Base-by-base conservation (phyloP, 53 echinoderm and acorn worm species). In the Holothuria leucospilota region DNA sequence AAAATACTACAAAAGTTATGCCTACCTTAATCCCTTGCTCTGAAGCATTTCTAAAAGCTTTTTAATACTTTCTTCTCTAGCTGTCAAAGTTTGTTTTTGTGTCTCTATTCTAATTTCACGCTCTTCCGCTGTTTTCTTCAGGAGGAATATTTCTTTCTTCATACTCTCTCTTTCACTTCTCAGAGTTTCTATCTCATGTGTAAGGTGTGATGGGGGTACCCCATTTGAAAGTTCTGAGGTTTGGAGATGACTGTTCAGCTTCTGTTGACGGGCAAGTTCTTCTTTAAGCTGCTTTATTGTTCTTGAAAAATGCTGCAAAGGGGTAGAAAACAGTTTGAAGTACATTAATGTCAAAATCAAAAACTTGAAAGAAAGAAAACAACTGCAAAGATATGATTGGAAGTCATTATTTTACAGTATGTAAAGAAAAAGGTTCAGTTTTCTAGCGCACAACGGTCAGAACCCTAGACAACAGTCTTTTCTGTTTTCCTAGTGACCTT, bases 41-140 rank as follows among this genome's bases (percentile, higher is more conserved):
- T 98, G 98, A 30, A 98, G 92, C 98, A 98, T 98, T 88, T 98
- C 98, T 30, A 98, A 84, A 21, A 98, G 82, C 59, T 98, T 98
- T 90, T 98, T 98, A 90, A 98, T 93, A 84, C 91, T 91, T 82
- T 98, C 98, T 68, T 98, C 98, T 63, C 98, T 82, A 70, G 98
- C 95, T 10, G 89, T 68, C 59, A 98, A 85, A 20, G 98, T 98
- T 86, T 98, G 98, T 65, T 98, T 98, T 89, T 98, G 98, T 16
- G 98, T 98, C 81, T 98, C 98, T 61, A 93, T 93, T 51, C 98
- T 88, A 38, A 98, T 92, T 82, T 98, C 95, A 91, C 93, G 91
- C 86, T 98, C 98, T 63, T 98, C 98, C 53, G 95, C 88, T 14
- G 98, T 98, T 82, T 95, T 95, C 29, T 95, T 89, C 82, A 98